These are phyloP conservation scores for Drosophila serrata DNA, from an alignment of 1,140 invertebrate species.

Conservation along the genomic window DNA sequence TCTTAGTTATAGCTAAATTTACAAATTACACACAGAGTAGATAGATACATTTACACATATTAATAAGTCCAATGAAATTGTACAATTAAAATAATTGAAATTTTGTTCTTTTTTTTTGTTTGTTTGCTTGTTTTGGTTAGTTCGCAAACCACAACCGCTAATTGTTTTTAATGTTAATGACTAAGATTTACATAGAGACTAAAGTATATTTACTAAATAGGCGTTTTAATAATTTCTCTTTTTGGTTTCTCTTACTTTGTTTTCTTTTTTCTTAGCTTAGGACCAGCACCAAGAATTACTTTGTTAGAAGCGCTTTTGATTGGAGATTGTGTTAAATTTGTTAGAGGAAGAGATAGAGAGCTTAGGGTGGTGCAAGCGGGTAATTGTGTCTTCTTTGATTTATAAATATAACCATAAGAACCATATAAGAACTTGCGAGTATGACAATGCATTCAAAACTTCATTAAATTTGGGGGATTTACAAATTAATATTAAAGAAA, in stretches of 20 bases:
- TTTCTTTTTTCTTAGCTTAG: constrained; percentile 56
- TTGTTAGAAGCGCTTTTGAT: constrained; percentile 76
- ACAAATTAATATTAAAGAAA: too few relatives aligned
- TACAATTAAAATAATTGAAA: constrained; percentile 51
- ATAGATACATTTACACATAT: constrained; percentile 46
- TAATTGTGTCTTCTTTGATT: not conserved
- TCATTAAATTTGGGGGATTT: too few relatives aligned
- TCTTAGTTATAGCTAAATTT: constrained; percentile 37
- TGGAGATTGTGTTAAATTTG: constrained; percentile 35
- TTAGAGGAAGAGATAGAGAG: constrained; percentile 21
- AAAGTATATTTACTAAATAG: constrained; percentile 21
- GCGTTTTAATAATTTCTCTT: constrained; percentile 14
- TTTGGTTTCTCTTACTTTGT: constrained; percentile 13
- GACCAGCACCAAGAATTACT: constrained; percentile 67
- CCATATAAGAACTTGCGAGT: not conserved
- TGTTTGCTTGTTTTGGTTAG: constrained; percentile 13
- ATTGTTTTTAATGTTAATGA: constrained; percentile 34
- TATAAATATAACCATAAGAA: not conserved
- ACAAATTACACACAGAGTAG: constrained; percentile 45
- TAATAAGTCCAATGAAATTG: constrained; percentile 30
- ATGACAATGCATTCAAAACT: not conserved
- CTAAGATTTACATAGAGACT: constrained; percentile 43
- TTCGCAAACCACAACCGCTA: constrained; percentile 53
- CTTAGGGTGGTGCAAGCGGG: constrained; percentile 17
- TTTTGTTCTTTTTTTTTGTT: constrained; percentile 42